phyloP scores from a whole-genome alignment of 2,888 invertebrate genomes.

The Tridacna crocea region DNA sequence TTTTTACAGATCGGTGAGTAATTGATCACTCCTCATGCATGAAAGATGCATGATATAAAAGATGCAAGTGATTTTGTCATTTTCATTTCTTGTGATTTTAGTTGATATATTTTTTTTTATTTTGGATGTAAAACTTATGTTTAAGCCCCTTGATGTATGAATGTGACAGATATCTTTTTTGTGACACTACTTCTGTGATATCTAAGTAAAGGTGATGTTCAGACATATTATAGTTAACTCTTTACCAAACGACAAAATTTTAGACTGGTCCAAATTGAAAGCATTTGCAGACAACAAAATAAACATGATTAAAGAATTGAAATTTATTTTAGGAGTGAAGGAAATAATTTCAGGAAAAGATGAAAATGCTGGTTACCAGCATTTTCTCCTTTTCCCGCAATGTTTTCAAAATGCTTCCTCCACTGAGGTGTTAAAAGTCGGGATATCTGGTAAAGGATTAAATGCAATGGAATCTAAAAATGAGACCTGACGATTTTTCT shows the following conservation, averaged over 20 bases:
- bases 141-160: too few relatives aligned
- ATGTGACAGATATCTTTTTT: too few relatives aligned
- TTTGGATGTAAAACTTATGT: background rate
- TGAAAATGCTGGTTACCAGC: background rate
- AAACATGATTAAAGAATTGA: too few relatives aligned
- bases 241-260: too few relatives aligned
- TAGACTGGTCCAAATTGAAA: too few relatives aligned
- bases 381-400: background rate
- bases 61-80: background rate
- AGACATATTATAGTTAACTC: too few relatives aligned
- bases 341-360: background rate
- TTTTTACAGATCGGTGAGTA: constrained; percentile 49
- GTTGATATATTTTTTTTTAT: background rate
- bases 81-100: background rate
- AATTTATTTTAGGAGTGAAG: too few relatives aligned
- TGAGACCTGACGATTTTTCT: too few relatives aligned
- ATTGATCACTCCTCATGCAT: background rate
- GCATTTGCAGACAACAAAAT: too few relatives aligned
- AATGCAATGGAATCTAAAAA: too few relatives aligned
- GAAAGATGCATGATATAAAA: constrained; percentile 9
- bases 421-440: background rate
- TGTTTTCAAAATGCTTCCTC: background rate
- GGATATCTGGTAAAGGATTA: constrained; percentile 1
- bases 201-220: too few relatives aligned
- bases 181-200: too few relatives aligned